Base-by-base conservation (phyloP, 2,113 vertebrate species). In the Sakesphorus luctuosus region DNA sequence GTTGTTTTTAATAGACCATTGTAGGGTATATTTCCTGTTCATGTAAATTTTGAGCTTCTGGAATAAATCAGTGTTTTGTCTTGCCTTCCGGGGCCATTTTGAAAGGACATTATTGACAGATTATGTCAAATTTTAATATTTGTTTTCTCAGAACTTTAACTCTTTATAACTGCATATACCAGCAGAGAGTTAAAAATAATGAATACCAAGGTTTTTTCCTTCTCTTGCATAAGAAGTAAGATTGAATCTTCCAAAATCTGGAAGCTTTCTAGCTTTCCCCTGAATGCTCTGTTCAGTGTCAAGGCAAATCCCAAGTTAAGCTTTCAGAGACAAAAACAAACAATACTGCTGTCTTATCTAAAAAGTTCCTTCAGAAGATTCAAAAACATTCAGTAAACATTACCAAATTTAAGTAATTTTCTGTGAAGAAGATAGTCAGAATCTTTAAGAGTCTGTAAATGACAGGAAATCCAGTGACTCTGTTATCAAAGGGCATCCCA, bases 401-500 rank as follows among this genome's bases (percentile, higher is more conserved):
- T 80, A 76, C 20, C 0, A 1, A 87, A 68, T 66, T 77, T 67
- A 93, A 94, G 63, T 83, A 47, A 80, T 86, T 77, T 38, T 73
- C 62, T 96, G 74, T 72, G 75, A 96, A 93, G 55, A 33, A 94
- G 93, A 94, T 84, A 93, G 81, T 72, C 36, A 63, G 75, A 74
- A 81, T 81, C 90, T 93, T 93, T 55, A 91, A 82, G 94, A 95
- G 68, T 61, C 68, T 71, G 4, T 47, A 81, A 85, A 59, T 63
- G 35, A 75, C 84, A 88, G 91, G 92, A 90, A 96, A 78, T 93
- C 82, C 81, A 94, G 91, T 95, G 93, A 76, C 72, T 88, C 71
- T 80, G 4, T 56, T 92, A 91, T 95, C 90, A 90, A 86, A 94
- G 65, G 59, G 18, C 65, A 88, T 71, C 61, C 50, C 38, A 67